These are phyloP conservation scores for Trichonephila inaurata DNA, from an alignment of 1,140 invertebrate species.

Conservation along the genomic window DNA sequence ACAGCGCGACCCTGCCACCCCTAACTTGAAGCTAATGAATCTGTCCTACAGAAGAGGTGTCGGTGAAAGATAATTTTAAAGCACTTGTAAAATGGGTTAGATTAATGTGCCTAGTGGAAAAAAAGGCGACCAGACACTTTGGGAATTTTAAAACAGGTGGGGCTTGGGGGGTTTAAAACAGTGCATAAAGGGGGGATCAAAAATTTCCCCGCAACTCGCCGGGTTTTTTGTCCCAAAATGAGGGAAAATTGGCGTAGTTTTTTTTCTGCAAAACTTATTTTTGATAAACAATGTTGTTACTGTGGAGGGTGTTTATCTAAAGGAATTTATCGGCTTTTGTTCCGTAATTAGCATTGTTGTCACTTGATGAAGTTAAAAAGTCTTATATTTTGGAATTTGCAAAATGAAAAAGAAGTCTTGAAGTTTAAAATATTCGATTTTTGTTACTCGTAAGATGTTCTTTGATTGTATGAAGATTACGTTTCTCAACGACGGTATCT, in stretches of 20 bases:
- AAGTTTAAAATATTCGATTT: too few relatives aligned
- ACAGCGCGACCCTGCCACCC: neutral
- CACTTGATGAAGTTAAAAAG: too few relatives aligned
- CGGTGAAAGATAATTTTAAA: constrained; percentile 21
- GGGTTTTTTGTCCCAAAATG: neutral
- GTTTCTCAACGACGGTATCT: too few relatives aligned
- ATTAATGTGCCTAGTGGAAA: neutral
- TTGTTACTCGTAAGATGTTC: too few relatives aligned
- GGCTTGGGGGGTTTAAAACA: constrained; percentile 10
- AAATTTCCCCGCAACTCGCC: neutral
- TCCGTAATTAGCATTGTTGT: neutral
- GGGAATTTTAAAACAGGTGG: too few relatives aligned
- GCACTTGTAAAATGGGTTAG: constrained; percentile 7
- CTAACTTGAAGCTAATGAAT: neutral
- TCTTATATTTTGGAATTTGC: too few relatives aligned
- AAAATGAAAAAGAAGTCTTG: too few relatives aligned
- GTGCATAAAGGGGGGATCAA: constrained; percentile 7
- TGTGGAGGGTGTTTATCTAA: neutral
- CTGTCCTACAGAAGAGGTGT: neutral
- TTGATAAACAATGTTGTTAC: too few relatives aligned
- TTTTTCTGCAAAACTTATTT: too few relatives aligned
- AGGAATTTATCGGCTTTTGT: neutral
- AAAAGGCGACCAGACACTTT: neutral
- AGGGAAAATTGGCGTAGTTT: too few relatives aligned
- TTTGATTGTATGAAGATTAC: too few relatives aligned